Evolutionary conservation across 2,888 invertebrate genomes (phyloP).

Genomic region (Drosophila cracens): DNA sequence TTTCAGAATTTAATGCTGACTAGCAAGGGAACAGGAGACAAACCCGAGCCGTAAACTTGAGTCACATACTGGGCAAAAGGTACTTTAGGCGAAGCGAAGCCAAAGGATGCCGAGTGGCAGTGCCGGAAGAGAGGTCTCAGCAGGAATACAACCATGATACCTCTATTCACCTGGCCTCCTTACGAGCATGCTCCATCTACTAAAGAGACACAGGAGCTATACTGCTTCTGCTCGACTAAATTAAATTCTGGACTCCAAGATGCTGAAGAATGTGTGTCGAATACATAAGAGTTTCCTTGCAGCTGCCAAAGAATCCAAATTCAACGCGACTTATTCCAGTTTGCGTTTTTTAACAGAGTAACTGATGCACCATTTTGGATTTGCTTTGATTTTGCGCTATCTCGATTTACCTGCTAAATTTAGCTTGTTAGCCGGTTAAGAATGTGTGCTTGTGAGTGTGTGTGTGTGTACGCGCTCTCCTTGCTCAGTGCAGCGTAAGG

Average conservation of each 20-base stretch:
- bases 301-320: slow-evolving; percentile 27
- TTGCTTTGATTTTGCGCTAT: slow-evolving; percentile 24
- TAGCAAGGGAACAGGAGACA: slow-evolving; percentile 29
- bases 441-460: slow-evolving; percentile 23
- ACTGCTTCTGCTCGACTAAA: slow-evolving; percentile 14
- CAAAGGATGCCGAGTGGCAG: slow-evolving; percentile 25
- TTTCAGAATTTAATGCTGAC: slow-evolving; percentile 51
- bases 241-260: slow-evolving; percentile 51
- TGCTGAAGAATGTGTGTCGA: slow-evolving; percentile 32
- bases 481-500: slow-evolving; percentile 68
- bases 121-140: slow-evolving; percentile 20
- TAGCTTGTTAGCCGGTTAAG: slow-evolving; percentile 55
- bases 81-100: slow-evolving; percentile 59
- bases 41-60: slow-evolving; percentile 57
- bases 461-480: slow-evolving; percentile 8
- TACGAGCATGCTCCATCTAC: slow-evolving; percentile 32
- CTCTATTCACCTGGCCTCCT: slow-evolving; percentile 29
- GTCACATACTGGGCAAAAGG: slow-evolving; percentile 48
- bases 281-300: slow-evolving; percentile 10
- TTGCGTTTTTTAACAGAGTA: slow-evolving; percentile 22
- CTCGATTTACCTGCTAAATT: slow-evolving; percentile 40
- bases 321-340: slow-evolving; percentile 35
- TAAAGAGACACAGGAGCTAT: slow-evolving; percentile 6
- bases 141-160: slow-evolving; percentile 35
- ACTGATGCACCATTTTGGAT: slow-evolving; percentile 49